phyloP scores from a whole-genome alignment of 2,888 invertebrate species.

The Drosophila anomalata region DNA sequence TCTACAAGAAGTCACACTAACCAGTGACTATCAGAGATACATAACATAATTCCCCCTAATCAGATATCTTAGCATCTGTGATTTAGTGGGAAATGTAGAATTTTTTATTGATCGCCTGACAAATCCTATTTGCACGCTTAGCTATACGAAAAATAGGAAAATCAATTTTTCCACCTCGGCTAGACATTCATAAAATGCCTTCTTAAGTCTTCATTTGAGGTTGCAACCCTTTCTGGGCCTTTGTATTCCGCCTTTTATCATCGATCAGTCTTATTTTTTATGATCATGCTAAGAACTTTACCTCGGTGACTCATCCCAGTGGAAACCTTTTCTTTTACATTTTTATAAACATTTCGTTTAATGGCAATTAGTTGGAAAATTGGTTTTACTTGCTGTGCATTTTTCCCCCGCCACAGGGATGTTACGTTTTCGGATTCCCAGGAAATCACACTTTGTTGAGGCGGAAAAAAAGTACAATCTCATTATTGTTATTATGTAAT shows the following conservation, averaged over 20 bases:
- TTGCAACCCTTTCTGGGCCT: slow-evolving; percentile 18
- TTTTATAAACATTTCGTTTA: slow-evolving; percentile 44
- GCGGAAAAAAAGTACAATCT: slow-evolving; percentile 36
- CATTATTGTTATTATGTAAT: slow-evolving; percentile 66
- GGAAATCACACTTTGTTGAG: slow-evolving; percentile 59
- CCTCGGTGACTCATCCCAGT: slow-evolving; percentile 47
- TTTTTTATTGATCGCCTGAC: slow-evolving; percentile 51
- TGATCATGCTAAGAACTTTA: slow-evolving; percentile 72
- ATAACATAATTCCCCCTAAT: slow-evolving; percentile 33
- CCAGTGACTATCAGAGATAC: slow-evolving; percentile 8
- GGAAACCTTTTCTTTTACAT: slow-evolving; percentile 34
- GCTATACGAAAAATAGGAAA: slow-evolving; percentile 49
- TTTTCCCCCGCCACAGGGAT: slow-evolving; percentile 36
- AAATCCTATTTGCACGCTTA: slow-evolving; percentile 77
- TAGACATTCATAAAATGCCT: slow-evolving; percentile 34
- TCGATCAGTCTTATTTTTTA: slow-evolving; percentile 75
- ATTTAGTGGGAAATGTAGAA: slow-evolving; percentile 13
- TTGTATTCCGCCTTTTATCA: slow-evolving; percentile 62
- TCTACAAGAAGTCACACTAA: slow-evolving; percentile 9
- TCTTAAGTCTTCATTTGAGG: slow-evolving; percentile 52
- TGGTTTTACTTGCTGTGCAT: slow-evolving; percentile 51
- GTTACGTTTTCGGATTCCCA: slow-evolving; percentile 38
- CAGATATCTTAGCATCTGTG: slow-evolving; percentile 24
- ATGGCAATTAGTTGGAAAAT: slow-evolving; percentile 76
- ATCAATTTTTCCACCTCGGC: slow-evolving; percentile 57